These are phyloP conservation scores for Heliconius aoede DNA, from an alignment of 2,888 invertebrate genomes.

Conservation along the genomic window DNA sequence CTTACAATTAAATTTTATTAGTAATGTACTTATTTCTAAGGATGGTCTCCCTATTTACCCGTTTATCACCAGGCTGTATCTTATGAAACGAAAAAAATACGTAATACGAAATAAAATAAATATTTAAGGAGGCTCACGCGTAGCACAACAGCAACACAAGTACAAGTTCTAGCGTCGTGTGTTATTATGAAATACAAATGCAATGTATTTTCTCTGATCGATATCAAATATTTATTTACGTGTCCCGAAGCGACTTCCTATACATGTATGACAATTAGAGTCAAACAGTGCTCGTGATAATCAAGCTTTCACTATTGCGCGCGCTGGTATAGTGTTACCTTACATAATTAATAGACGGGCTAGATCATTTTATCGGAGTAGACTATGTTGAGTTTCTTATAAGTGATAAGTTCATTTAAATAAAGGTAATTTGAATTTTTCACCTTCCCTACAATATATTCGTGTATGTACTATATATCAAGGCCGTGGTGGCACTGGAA, in stretches of 20 bases:
- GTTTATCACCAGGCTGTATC: too few species aligned
- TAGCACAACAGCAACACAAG: neutral
- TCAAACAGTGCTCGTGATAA: conserved; percentile 47
- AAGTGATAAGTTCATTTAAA: neutral
- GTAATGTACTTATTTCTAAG: neutral
- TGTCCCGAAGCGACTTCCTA: conserved; percentile 33
- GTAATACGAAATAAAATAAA: too few species aligned
- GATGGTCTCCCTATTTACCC: too few species aligned
- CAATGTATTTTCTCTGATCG: conserved; percentile 13
- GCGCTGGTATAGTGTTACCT: conserved; percentile 50
- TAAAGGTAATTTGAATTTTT: neutral
- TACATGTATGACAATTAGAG: conserved; percentile 43
- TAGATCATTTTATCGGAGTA: conserved; percentile 49
- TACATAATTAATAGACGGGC: conserved; percentile 54
- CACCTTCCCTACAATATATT: neutral
- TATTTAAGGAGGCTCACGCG: too few species aligned
- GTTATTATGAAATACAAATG: neutral
- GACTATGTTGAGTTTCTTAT: conserved; percentile 5
- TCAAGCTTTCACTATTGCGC: conserved; percentile 72
- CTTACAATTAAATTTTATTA: neutral
- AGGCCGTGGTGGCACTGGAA: too few species aligned
- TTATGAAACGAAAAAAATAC: too few species aligned
- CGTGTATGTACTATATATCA: too few species aligned
- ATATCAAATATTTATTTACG: conserved; percentile 48
- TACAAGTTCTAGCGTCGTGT: neutral